phyloP scores from a whole-genome alignment of 2,113 vertebrate species.

The Myrmecophaga tridactyla region DNA sequence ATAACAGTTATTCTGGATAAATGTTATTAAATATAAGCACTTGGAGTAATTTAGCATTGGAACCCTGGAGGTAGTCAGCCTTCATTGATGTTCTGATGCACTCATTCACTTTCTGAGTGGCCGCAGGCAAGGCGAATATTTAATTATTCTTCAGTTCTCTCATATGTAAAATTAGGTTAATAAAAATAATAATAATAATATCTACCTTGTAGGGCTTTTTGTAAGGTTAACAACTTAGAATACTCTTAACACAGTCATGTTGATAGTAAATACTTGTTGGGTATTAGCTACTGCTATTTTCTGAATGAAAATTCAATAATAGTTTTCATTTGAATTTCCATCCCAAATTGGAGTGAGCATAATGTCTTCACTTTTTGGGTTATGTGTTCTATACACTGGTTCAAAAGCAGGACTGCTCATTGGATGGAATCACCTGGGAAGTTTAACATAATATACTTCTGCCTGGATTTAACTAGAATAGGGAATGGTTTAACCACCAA shows the following conservation, averaged over 20 bases:
- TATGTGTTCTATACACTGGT: neutral
- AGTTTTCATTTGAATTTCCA: neutral
- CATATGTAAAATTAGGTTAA: neutral
- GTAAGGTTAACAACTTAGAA: neutral
- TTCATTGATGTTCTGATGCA: too few relatives aligned
- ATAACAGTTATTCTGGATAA: neutral
- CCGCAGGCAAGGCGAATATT: neutral
- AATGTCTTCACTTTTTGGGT: neutral
- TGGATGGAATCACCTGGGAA: neutral
- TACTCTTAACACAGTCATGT: neutral
- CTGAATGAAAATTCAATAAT: neutral
- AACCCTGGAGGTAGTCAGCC: neutral
- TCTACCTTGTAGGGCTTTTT: neutral
- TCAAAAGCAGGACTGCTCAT: neutral
- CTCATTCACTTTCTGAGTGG: neutral
- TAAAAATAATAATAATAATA: neutral
- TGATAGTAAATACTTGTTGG: neutral
- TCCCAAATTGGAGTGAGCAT: neutral
- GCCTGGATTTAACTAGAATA: neutral
- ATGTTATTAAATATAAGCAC: neutral
- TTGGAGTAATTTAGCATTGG: neutral
- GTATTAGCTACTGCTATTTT: neutral
- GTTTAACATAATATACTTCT: neutral
- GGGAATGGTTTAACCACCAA: neutral
- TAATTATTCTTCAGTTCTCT: neutral